These are phyloP conservation scores for Toxotes lorentzi DNA, from an alignment of 2,797 vertebrate species.

Conservation along the genomic window DNA sequence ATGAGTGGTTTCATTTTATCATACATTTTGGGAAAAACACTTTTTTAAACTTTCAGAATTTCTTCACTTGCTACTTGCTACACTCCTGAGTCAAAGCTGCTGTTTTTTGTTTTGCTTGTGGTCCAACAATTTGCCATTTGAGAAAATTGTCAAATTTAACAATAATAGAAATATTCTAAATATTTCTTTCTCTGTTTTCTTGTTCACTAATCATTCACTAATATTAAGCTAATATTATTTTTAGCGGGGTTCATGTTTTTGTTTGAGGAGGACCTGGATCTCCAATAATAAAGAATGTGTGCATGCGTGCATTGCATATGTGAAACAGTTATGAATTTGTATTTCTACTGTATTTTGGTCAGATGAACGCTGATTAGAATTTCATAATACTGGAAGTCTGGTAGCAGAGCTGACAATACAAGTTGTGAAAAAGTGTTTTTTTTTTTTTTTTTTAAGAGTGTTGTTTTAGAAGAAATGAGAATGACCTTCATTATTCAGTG, in stretches of 20 bases:
- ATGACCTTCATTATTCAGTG: conserved; percentile 6
- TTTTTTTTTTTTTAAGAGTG: too few relatives aligned
- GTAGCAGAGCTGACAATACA: too few relatives aligned
- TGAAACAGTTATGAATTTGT: conserved; percentile 2
- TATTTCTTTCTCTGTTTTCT: neutral
- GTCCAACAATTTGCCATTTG: neutral
- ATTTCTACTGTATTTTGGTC: neutral
- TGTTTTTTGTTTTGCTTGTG: neutral
- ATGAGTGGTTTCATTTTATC: conserved; percentile 11
- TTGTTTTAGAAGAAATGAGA: neutral
- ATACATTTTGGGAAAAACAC: neutral
- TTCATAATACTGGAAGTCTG: neutral
- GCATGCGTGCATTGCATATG: neutral
- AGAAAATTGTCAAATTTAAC: neutral
- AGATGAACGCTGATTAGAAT: neutral
- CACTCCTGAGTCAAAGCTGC: neutral
- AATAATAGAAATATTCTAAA: neutral
- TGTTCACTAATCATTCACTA: neutral
- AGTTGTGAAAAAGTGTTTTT: too few relatives aligned
- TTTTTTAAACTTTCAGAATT: neutral
- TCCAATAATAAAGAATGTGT: conserved; percentile 1
- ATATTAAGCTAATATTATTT: neutral
- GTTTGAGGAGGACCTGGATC: neutral
- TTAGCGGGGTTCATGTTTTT: neutral
- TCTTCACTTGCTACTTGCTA: neutral